Evolutionary conservation across 2,888 invertebrate species (phyloP), one percentile per base, ranked within the genome.

Genomic region (Nomada ferruginata): DNA sequence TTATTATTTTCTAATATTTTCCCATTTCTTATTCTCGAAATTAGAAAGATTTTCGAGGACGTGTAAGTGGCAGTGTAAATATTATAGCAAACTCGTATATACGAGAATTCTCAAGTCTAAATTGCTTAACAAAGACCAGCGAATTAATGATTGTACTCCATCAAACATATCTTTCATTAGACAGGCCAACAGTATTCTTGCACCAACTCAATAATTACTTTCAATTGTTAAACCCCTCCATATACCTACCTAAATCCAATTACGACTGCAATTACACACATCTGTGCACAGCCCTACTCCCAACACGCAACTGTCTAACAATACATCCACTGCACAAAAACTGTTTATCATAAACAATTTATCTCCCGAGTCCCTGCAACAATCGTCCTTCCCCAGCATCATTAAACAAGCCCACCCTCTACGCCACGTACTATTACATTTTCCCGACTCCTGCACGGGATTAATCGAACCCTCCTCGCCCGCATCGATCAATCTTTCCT

Each of bases 401-500:
- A 23, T 63, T 44, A 47, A 63, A 61, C 36, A 36, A 23, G 61
- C 44, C 1, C 23, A 13, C 26, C 50, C 50, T 23, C 13, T 5
- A 10, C 13, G 26, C 13, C 64, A 29, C 26, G n/a, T 15, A 15
- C 15, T 29, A n/a, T 20, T 47, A 47, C 15, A 23, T 57, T 66
- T 20, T n/a, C 61, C 13, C 15, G 11, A 15, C 15, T 50, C 23
- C 36, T 15, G 44, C 15, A 15, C 29, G 29, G 13, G 13, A 74
- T 29, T 69, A 47, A 69, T 76, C 47, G 61, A 69, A 53, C 26
- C 36, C 26, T 61, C 29, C 29, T 55, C 68, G 20, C 23, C 55
- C 0, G 11, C 13, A 15, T 13, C 15, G 15, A 18, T 4, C 61
- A 53, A 61, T 63, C 61, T 20, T 36, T 18, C 18, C 29, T 4